Evolutionary conservation across 2,888 invertebrate genomes (phyloP), one percentile per base, ranked within the genome.

Genomic region (Bugula neritina): DNA sequence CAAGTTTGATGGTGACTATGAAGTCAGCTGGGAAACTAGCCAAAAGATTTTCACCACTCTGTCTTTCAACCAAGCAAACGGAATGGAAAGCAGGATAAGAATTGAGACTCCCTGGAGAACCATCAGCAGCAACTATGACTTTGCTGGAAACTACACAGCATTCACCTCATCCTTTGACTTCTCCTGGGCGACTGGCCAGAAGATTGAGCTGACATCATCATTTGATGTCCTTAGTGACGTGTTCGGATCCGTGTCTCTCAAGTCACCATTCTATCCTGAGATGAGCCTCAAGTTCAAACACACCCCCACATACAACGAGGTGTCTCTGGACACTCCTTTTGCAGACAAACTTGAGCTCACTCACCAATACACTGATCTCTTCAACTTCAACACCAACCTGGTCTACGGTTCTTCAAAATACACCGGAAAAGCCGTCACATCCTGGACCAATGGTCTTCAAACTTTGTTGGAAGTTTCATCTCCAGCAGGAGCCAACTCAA

Each of bases 181-280:
- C 29, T 57, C 43, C 13, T 73, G 73, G 73, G 73, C 29, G 23
- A 25, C 35, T 35, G 71, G 58, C 35, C 52, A 72, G 58, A 54
- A 71, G 69, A 71, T 76, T 25, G 73, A 69, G 13, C 74, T 71
- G 13, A 73, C 72, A n/a, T 71, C 75, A 34, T 71, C 55, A 31
- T 57, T 63, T 27, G 27, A 63, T 10, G 31, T 29, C 25, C 10
- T 2, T 31, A 27, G 31, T 31, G 17, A 34, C 31, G 27, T 63
- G 21, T 13, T 5, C 29, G 63, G 63, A 31, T 27, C 17, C 2
- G 31, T 27, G 21, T 63, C 31, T 29, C 10, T 35, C 10, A 70
- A 70, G 23, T 43, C 70, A n/a, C 70, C 70, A 35, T 63, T 63
- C 31, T 25, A 21, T 5, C 13, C 63, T 17, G 63, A 63, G 5